Percentiles rank a stretch among this genome's conserved stretches.
These are phyloP conservation scores for Patella ulyssiponensis DNA, from an alignment of 2,888 invertebrate genomes.

Conservation along the genomic window DNA sequence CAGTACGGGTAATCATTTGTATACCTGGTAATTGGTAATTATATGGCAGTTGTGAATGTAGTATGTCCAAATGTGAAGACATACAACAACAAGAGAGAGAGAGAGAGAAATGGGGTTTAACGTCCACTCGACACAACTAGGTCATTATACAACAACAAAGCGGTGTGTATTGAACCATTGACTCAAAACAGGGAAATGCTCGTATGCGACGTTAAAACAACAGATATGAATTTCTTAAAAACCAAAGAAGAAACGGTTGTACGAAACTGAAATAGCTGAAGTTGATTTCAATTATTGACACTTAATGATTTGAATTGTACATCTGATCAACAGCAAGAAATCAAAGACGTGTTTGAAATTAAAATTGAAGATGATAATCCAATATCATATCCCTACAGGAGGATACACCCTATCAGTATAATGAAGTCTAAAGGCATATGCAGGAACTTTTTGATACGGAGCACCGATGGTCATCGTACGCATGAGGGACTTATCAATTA, in stretches of 20 bases:
- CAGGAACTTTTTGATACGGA: slow-evolving; percentile 35
- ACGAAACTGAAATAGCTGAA: background rate
- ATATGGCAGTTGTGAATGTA: too few relatives aligned
- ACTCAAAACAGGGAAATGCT: too few relatives aligned
- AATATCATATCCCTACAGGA: slow-evolving; percentile 17
- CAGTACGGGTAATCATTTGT: too few relatives aligned
- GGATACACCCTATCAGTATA: slow-evolving; percentile 22
- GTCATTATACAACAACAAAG: too few relatives aligned
- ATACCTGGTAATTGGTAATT: too few relatives aligned
- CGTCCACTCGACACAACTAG: too few relatives aligned
- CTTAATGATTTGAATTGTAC: background rate
- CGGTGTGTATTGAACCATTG: too few relatives aligned
- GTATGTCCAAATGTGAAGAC: too few relatives aligned
- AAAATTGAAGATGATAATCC: background rate
- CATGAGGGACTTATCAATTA: slow-evolving; percentile 36
- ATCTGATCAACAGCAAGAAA: background rate
- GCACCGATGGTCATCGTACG: slow-evolving; percentile 38
- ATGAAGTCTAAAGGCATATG: slow-evolving; percentile 28
- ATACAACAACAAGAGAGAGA: too few relatives aligned
- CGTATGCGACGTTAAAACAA: background rate
- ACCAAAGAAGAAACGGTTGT: background rate
- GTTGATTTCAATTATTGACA: too few relatives aligned
- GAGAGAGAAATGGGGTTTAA: too few relatives aligned
- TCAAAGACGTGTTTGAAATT: background rate
- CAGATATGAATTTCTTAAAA: background rate